phyloP scores from a whole-genome alignment of 2,113 vertebrate species.

The Agelaius tricolor region DNA sequence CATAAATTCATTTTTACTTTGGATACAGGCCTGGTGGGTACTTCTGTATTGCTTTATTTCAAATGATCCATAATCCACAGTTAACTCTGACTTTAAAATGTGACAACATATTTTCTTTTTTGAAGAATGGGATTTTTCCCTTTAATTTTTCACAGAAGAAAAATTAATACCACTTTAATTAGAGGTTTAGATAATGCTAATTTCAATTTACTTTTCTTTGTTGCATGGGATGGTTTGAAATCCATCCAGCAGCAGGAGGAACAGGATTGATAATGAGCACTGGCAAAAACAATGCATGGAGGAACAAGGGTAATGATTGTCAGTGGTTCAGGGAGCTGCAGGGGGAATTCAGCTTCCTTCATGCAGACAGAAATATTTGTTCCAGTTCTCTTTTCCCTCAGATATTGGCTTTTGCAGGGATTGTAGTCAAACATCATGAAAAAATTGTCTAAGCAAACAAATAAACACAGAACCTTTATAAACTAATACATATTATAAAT shows the following conservation, averaged over 20 bases:
- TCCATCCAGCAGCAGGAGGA: not conserved
- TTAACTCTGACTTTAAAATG: slow-evolving; percentile 47
- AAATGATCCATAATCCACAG: slow-evolving; percentile 58
- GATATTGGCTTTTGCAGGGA: not conserved
- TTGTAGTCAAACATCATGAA: not conserved
- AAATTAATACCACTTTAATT: slow-evolving; percentile 46
- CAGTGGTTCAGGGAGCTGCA: not conserved
- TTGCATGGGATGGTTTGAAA: not conserved
- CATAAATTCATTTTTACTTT: slow-evolving; percentile 67
- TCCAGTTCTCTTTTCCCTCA: not conserved
- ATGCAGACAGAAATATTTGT: not conserved
- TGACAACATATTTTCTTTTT: slow-evolving; percentile 39
- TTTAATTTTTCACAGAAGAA: not conserved
- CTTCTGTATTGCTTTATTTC: slow-evolving; percentile 57
- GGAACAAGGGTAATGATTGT: not conserved
- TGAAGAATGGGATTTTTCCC: not conserved
- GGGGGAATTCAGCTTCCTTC: not conserved
- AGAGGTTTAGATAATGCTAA: slow-evolving; percentile 11
- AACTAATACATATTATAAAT: not conserved
- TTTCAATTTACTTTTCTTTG: slow-evolving; percentile 15
- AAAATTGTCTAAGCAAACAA: not conserved
- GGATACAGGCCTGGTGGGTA: slow-evolving; percentile 58
- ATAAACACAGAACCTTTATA: not conserved
- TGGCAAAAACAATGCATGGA: not conserved
- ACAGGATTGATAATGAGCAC: not conserved